Percentiles rank a stretch among this genome's conserved stretches.
phyloP scores from a whole-genome alignment of 2,888 invertebrate species.

The Prionchulus punctatus region DNA sequence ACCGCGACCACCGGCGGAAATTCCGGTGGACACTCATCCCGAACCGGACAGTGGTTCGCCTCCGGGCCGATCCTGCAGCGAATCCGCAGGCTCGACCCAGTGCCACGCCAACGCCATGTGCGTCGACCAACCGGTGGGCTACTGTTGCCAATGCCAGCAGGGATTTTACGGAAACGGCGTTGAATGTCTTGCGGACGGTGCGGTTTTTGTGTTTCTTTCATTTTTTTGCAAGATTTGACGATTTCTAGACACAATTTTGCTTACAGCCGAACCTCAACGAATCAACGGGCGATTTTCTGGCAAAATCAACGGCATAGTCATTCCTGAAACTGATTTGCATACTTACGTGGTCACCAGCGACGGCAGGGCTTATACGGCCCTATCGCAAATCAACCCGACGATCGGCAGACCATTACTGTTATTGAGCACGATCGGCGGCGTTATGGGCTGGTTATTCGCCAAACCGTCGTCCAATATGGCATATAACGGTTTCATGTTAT shows the following conservation, averaged over 20 bases:
- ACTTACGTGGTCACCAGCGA: slow-evolving; percentile 75
- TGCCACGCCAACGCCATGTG: slow-evolving; percentile 70
- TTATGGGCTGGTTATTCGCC: slow-evolving; percentile 86
- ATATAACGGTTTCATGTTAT: slow-evolving; percentile 66
- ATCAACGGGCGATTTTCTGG: slow-evolving; percentile 76
- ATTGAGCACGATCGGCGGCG: slow-evolving; percentile 61
- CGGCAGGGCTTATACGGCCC: slow-evolving; percentile 67
- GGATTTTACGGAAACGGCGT: slow-evolving; percentile 82
- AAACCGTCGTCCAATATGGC: slow-evolving; percentile 52
- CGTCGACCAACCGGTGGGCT: slow-evolving; percentile 61
- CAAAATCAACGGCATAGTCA: slow-evolving; percentile 54
- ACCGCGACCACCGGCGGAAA: too few relatives aligned
- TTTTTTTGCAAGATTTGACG: neutral
- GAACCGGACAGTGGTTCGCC: neutral
- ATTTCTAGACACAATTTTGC: slow-evolving; percentile 16
- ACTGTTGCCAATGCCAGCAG: slow-evolving; percentile 65
- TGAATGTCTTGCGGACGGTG: slow-evolving; percentile 62
- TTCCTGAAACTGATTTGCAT: slow-evolving; percentile 65
- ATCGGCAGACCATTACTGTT: slow-evolving; percentile 65
- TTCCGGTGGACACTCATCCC: too few relatives aligned
- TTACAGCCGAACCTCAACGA: slow-evolving; percentile 63
- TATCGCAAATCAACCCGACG: slow-evolving; percentile 57
- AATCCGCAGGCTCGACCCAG: neutral
- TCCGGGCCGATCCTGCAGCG: neutral
- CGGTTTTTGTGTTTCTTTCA: too few relatives aligned